Evolutionary conservation across 2,888 invertebrate species (phyloP).

Genomic region (Zaprionus lineosus): DNA sequence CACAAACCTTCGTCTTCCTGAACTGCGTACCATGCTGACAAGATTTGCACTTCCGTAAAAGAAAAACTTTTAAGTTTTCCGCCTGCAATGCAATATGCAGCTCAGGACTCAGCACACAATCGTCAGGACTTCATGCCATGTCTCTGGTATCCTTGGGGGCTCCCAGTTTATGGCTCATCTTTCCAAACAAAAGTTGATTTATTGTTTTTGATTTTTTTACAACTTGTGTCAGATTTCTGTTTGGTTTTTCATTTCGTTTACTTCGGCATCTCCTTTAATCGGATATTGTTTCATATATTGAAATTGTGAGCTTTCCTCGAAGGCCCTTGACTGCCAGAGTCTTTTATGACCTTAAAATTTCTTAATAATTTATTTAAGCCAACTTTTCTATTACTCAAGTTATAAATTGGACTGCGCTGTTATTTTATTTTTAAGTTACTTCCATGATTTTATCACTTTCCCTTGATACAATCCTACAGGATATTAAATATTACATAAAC

Average conservation of each 20-base stretch:
- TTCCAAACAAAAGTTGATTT: conserved; percentile 59
- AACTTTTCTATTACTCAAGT: not conserved
- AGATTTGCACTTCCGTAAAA: conserved; percentile 56
- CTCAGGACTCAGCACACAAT: too few species aligned
- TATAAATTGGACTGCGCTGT: conserved; percentile 12
- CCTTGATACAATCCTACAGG: too few species aligned
- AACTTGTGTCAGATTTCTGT: conserved; percentile 52
- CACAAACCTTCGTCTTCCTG: conserved; percentile 8
- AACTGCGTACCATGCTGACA: conserved; percentile 33
- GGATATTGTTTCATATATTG: conserved; percentile 39
- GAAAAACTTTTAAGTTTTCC: conserved; percentile 39
- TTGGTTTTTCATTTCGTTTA: conserved; percentile 54
- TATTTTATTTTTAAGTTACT: too few species aligned
- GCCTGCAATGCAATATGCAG: conserved; percentile 32
- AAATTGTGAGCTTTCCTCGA: conserved; percentile 35
- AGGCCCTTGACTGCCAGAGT: conserved; percentile 32
- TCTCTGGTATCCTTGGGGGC: not conserved
- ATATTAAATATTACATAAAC: too few species aligned
- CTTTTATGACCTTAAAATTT: conserved; percentile 40
- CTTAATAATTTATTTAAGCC: conserved; percentile 32
- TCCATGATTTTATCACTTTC: too few species aligned
- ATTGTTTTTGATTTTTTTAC: conserved; percentile 47
- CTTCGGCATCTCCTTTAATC: conserved; percentile 23
- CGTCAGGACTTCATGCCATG: conserved; percentile 9
- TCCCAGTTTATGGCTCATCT: conserved; percentile 35